Evolutionary conservation across 1,140 invertebrate genomes (phyloP).

Genomic region (Chymomyza costata): DNA sequence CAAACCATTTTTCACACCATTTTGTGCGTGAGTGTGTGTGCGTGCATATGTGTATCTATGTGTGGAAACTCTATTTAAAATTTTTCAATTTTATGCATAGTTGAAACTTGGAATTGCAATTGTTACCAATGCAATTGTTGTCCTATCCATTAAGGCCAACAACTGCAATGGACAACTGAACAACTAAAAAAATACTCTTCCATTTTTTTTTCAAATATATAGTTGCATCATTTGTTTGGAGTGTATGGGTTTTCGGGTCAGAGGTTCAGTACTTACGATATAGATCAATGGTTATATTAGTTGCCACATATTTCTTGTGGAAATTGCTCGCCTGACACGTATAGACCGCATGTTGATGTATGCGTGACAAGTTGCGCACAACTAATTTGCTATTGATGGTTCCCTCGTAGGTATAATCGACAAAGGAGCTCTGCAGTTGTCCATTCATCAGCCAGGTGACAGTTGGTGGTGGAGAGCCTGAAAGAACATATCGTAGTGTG

Average conservation of each 20-base stretch:
- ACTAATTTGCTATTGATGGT: slow-evolving; percentile 76
- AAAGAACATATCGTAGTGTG: no score
- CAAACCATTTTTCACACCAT: slow-evolving; percentile 55
- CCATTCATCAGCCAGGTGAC: slow-evolving; percentile 92
- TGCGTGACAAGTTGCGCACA: slow-evolving; percentile 79
- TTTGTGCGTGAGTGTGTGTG: slow-evolving; percentile 31
- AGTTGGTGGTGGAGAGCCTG: slow-evolving; percentile 87
- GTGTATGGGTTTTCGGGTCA: slow-evolving; percentile 5
- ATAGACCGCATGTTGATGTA: slow-evolving; percentile 86
- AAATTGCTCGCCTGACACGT: slow-evolving; percentile 90
- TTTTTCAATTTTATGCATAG: slow-evolving; percentile 12
- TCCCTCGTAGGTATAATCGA: slow-evolving; percentile 72
- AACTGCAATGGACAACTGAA: slow-evolving; percentile 2
- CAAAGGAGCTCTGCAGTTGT: slow-evolving; percentile 78
- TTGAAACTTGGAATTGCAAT: slow-evolving; percentile 9
- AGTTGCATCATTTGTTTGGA: not conserved
- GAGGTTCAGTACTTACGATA: slow-evolving; percentile 85
- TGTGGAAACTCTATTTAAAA: slow-evolving; percentile 28
- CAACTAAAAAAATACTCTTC: no score
- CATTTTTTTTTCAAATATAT: no score
- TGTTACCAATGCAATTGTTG: not conserved
- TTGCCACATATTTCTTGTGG: slow-evolving; percentile 82
- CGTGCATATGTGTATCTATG: slow-evolving; percentile 13
- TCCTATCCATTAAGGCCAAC: no score
- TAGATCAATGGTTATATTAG: slow-evolving; percentile 81